These are phyloP conservation scores for Polypterus senegalus DNA, from an alignment of 2,113 vertebrate genomes.

Conservation along the genomic window DNA sequence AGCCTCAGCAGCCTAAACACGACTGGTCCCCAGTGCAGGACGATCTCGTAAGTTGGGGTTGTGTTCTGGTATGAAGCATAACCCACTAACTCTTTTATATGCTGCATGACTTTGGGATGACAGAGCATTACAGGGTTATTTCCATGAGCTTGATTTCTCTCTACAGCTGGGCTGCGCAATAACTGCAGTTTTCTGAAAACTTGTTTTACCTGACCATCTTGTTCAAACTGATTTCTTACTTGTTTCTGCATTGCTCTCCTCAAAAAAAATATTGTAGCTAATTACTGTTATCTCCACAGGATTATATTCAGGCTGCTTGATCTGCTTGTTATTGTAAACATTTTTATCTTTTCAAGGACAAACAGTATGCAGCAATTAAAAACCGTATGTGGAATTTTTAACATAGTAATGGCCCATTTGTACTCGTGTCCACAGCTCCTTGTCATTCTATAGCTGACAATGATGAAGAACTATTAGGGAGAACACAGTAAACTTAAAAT, in stretches of 20 bases:
- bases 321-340: background rate
- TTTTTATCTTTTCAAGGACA: background rate
- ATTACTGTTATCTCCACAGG: conserved; percentile 1
- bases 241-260: background rate
- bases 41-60: conserved; percentile 25
- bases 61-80: background rate
- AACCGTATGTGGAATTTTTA: no score
- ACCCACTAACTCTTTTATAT: background rate
- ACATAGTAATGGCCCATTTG: no score
- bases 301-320: background rate
- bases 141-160: no score
- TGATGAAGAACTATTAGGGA: no score
- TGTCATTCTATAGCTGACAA: no score
- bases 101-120: conserved; percentile 1
- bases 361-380: no score
- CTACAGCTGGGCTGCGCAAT: no score
- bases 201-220: background rate
- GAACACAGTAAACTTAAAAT: no score
- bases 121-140: no score
- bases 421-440: no score
- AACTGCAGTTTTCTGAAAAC: no score
- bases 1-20: conserved; percentile 22
- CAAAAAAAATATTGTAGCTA: background rate
- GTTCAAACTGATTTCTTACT: conserved; percentile 4
- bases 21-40: conserved; percentile 18